Base-by-base conservation (phyloP, 2,797 vertebrate species). In the Catostomus latipinnis region DNA sequence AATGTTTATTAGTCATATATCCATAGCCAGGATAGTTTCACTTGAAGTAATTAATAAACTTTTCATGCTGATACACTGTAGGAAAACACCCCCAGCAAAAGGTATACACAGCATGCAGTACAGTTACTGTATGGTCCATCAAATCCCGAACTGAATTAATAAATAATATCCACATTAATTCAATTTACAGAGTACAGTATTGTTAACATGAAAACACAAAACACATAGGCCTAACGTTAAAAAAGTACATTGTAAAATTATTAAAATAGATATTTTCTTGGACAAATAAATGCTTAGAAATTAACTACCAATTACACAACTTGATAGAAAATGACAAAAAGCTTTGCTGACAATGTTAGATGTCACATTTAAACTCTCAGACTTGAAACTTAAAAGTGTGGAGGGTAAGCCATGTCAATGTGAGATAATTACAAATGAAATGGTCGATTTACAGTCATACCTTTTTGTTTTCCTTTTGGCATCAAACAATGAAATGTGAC, bases 181-280 rank as follows among this genome's bases (percentile, higher is more conserved):
- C 57, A 50, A 80, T 69, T 71, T 71, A 78, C 60, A 83, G 67
- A 83, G 78, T 18, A 18, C 16, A 18, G 16, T 61, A 77, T 80
- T 82, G 60, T 78, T 82, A 54, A 85, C 86, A 87, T 67, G 67
- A 82, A 77, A 76, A 85, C 73, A 80, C 16, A 82, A 84, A 85
- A 81, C 83, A 89, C 85, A 76, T 34, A 0, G 78, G 67, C 34
- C 34, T 34, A 34, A 61, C 3, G 2, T 71, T 87, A 89, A 87
- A 83, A 91, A 91, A 90, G 87, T 90, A 91, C 91, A 92, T 92
- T 84, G 90, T 92, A 89, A 93, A 91, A 87, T 92, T 91, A 92
- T 92, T 89, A 92, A 93, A 91, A 93, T 89, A 93, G 86, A 94
- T 77, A 84, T 89, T 60, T 86, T 83, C 87, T 82, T 81, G 83